phyloP scores from a whole-genome alignment of 23 tunicate genomes.

The Trididemnum miniatum region DNA sequence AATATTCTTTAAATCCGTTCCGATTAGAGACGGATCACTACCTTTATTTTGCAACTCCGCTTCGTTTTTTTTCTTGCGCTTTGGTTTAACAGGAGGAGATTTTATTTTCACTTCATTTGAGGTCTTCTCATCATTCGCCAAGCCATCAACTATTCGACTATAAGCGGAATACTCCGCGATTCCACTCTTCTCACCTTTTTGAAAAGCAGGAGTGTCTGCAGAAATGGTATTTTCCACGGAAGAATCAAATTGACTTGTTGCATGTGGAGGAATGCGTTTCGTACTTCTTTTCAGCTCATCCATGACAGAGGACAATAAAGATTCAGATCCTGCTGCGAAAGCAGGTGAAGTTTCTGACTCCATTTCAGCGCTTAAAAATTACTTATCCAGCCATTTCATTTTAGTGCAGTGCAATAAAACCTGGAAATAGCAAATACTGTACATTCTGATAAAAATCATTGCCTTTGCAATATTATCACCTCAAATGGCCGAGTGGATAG shows the following conservation, averaged over 20 bases:
- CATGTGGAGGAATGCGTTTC: neutral
- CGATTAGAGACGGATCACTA: neutral
- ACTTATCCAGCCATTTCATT: no score
- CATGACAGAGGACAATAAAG: neutral
- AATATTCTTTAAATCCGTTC: neutral
- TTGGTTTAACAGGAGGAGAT: conserved; percentile 21
- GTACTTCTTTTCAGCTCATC: conserved; percentile 4
- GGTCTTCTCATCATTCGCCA: neutral
- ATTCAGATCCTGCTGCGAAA: neutral
- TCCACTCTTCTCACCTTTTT: neutral
- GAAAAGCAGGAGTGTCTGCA: neutral
- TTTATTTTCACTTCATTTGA: neutral
- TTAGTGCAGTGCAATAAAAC: no score
- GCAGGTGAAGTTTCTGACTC: neutral
- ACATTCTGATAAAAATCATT: no score
- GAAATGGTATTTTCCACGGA: neutral
- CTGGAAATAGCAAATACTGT: no score
- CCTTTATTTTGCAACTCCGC: no score
- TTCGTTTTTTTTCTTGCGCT: neutral
- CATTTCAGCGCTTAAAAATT: no score
- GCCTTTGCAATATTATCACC: no score
- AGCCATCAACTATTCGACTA: neutral
- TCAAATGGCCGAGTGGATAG: no score
- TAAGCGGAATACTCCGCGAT: conserved; percentile 17
- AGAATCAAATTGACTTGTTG: neutral